A percentile compares a stretch with the other conserved stretches of the same genome.
phyloP scores from a whole-genome alignment of 2,113 vertebrate genomes.

The Hyaena hyaena region DNA sequence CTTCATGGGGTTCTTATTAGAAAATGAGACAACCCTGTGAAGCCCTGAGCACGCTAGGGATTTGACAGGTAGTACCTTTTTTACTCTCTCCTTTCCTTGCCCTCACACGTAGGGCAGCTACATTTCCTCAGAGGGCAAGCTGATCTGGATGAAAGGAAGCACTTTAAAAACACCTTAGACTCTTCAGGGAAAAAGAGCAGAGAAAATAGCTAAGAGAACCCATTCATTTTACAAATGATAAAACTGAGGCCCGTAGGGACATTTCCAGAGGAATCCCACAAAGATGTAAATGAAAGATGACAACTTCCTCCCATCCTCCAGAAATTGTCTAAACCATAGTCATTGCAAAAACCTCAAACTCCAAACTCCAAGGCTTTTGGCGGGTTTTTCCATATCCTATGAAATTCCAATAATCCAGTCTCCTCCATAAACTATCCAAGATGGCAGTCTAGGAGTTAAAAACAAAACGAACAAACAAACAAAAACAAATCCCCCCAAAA shows the following conservation, averaged over 20 bases:
- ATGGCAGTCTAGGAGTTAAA: conserved; percentile 52
- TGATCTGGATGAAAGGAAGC: neutral
- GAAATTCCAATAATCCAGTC: neutral
- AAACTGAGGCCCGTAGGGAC: neutral
- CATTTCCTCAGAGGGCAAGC: neutral
- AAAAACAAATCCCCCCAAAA: too few species aligned
- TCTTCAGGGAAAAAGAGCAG: neutral
- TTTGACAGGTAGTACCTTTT: neutral
- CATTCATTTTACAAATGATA: neutral
- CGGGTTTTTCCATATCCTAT: neutral
- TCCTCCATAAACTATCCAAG: neutral
- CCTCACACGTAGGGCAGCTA: neutral
- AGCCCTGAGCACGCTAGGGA: neutral
- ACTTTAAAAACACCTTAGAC: neutral
- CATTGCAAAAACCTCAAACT: neutral
- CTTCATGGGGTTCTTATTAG: neutral
- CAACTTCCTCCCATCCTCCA: neutral
- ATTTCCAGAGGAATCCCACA: neutral
- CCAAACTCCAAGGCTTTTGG: neutral
- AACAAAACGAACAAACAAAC: neutral
- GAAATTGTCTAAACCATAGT: neutral
- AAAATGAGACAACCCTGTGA: neutral
- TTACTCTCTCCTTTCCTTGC: neutral
- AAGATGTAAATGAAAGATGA: neutral
- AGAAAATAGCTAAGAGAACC: neutral